Evolutionary conservation across 2,888 invertebrate species (phyloP), one percentile per base, ranked within the genome.

Genomic region (Temnothorax unifasciatus): DNA sequence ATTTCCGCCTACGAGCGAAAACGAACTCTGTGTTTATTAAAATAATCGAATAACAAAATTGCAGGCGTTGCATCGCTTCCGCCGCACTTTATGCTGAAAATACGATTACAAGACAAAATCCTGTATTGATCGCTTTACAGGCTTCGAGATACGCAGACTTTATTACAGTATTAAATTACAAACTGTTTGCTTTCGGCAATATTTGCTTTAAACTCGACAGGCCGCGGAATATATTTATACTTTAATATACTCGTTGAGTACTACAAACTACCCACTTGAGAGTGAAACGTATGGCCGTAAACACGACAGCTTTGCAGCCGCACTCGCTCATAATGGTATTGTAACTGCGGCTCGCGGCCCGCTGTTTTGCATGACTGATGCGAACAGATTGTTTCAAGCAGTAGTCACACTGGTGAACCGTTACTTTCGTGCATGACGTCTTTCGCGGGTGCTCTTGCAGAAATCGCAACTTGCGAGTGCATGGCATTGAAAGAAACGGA

Each of bases 341-440:
- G 57, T 69, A 59, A 73, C 59, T 47, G 47, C 73, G 79, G 34
- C 34, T 34, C 34, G 6, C 34, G 34, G 79, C 47, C 59, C 47
- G 6, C 47, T 59, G 79, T 59, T 73, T 81, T 73, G 73, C 79
- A 81, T 81, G 73, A 73, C 79, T 71, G 73, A 81, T 73, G 59
- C 59, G 59, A 59, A 47, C 44, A 44, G 47, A 79, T 79, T 79
- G 79, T 79, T 79, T 47, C 71, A 57, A 73, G 73, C 73, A 73
- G 38, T 71, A 79, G 79, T 71, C 47, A 81, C 57, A 81, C 47
- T 47, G 79, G 59, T 41, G 34, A 71, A 79, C 79, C 59, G 79
- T 79, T 79, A 79, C 79, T 71, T 71, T 47, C 47, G 73, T 59
- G 59, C 59, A 64, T 69, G 71, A 57, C 52, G 54, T 57, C 57